Percentiles rank a stretch among this genome's conserved stretches.
phyloP scores from a whole-genome alignment of 1,140 invertebrate species.

The Diabrotica virgifera region DNA sequence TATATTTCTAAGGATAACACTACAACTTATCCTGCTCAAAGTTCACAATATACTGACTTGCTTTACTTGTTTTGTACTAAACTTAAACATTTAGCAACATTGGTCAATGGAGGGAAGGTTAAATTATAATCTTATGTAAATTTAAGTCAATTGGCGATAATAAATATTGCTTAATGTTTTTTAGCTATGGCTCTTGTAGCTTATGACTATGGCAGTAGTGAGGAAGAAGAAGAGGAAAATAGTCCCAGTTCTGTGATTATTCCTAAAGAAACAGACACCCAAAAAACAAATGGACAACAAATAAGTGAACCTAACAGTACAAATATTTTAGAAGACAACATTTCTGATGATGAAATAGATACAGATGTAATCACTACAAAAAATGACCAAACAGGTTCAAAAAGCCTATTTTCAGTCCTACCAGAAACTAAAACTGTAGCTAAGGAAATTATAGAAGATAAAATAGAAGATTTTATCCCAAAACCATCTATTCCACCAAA shows the following conservation, averaged over 20 bases:
- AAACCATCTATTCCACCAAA: constrained; percentile 32
- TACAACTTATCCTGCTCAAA: no score
- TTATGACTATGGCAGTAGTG: constrained; percentile 39
- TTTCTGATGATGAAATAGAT: neutral
- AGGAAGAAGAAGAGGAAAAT: constrained; percentile 32
- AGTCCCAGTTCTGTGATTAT: neutral
- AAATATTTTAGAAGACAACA: neutral
- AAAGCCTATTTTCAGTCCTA: constrained; percentile 24
- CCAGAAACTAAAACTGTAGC: constrained; percentile 18
- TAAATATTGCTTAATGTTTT: neutral
- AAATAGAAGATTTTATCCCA: constrained; percentile 41
- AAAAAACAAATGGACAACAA: neutral
- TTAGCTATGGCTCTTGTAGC: constrained; percentile 36
- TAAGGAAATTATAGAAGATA: constrained; percentile 28
- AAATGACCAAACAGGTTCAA: neutral
- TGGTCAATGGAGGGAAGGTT: no score
- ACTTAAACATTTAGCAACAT: no score
- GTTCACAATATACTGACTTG: no score
- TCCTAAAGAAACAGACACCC: neutral
- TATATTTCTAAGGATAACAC: no score
- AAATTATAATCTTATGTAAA: no score
- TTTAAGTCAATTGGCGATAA: no score
- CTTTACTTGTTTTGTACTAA: no score
- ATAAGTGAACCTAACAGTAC: neutral
- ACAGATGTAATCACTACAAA: neutral